Percentiles rank a stretch among this genome's conserved stretches.
Evolutionary conservation across 2,888 invertebrate genomes (phyloP).

Genomic region (Drosophila rubida): DNA sequence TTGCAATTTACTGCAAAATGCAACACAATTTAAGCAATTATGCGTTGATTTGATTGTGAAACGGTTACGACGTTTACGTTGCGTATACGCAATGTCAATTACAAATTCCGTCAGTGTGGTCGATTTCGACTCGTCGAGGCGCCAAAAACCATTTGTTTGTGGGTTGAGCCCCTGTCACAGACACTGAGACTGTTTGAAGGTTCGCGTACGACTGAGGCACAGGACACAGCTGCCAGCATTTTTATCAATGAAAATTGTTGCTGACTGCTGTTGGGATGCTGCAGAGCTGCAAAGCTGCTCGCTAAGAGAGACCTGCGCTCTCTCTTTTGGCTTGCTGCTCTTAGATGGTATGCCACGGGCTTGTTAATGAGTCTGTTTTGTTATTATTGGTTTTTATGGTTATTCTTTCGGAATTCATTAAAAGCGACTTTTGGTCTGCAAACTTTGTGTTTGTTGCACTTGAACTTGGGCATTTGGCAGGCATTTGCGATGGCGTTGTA

Average conservation of each 20-base stretch:
- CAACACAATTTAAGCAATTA: neutral
- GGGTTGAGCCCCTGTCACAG: neutral
- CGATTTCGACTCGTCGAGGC: slow-evolving; percentile 15
- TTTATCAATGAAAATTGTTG: slow-evolving; percentile 80
- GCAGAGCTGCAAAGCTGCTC: slow-evolving; percentile 31
- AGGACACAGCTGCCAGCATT: slow-evolving; percentile 63
- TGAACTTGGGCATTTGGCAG: slow-evolving; percentile 10
- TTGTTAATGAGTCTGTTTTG: slow-evolving; percentile 21
- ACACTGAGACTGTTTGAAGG: slow-evolving; percentile 50
- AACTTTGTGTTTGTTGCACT: slow-evolving; percentile 10
- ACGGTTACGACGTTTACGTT: neutral
- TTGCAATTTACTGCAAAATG: neutral
- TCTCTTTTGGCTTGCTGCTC: slow-evolving; percentile 33
- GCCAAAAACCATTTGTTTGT: slow-evolving; percentile 22
- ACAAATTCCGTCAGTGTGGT: slow-evolving; percentile 3
- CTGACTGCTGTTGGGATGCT: slow-evolving; percentile 18
- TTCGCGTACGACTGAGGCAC: slow-evolving; percentile 71
- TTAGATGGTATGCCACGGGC: slow-evolving; percentile 32
- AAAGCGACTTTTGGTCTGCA: slow-evolving; percentile 34
- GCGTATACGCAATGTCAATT: slow-evolving; percentile 45
- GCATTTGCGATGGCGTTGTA: neutral
- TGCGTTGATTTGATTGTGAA: neutral
- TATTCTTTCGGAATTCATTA: slow-evolving; percentile 37
- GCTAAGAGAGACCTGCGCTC: slow-evolving; percentile 10
- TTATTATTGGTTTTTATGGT: slow-evolving; percentile 35